A percentile compares a stretch with the other conserved stretches of the same genome.
phyloP scores from a whole-genome alignment of 2,888 invertebrate species.

The Drosophila kuntzei region DNA sequence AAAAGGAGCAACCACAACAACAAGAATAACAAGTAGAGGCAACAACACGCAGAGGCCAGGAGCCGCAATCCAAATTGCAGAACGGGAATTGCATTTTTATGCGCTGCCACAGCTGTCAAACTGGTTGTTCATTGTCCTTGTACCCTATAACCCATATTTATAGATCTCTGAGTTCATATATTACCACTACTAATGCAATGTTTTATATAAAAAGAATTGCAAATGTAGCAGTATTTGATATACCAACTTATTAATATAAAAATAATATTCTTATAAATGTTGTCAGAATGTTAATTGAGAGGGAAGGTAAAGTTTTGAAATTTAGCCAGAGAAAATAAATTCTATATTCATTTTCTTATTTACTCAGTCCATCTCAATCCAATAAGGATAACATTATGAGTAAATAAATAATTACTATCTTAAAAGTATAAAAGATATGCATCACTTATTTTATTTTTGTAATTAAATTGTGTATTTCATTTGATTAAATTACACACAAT shows the following conservation, averaged over 20 bases:
- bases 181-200: conserved; percentile 9
- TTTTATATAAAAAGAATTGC: neutral
- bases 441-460: too few species aligned
- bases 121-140: conserved; percentile 53
- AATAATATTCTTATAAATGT: too few species aligned
- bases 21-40: conserved; percentile 1
- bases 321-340: too few species aligned
- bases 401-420: too few species aligned
- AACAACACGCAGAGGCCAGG: conserved; percentile 14
- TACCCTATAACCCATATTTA: conserved; percentile 44
- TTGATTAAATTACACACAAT: too few species aligned
- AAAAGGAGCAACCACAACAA: conserved; percentile 19
- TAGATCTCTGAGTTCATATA: conserved; percentile 28
- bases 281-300: too few species aligned
- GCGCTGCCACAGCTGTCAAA: conserved; percentile 58
- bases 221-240: neutral
- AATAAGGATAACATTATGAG: too few species aligned
- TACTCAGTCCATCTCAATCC: too few species aligned
- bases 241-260: neutral
- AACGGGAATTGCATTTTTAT: conserved; percentile 67
- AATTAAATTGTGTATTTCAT: too few species aligned
- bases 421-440: too few species aligned
- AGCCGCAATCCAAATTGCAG: conserved; percentile 62
- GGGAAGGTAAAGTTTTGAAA: too few species aligned
- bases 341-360: too few species aligned